Percentiles rank a stretch among this genome's conserved stretches.
These are phyloP conservation scores for Emydocephalus ijimae DNA, from an alignment of 2,113 vertebrate genomes.

Conservation along the genomic window DNA sequence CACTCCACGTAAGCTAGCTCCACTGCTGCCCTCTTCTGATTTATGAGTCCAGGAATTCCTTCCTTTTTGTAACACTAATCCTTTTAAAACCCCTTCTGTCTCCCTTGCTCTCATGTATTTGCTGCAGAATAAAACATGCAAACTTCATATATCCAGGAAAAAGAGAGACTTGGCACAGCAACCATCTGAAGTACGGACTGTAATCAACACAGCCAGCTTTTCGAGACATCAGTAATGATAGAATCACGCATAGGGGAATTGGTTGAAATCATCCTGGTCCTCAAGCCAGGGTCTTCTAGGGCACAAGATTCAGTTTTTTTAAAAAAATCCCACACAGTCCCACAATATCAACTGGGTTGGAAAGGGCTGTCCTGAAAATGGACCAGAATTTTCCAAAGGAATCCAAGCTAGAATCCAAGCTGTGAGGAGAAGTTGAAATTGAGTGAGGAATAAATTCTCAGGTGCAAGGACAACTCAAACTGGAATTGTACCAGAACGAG, in stretches of 20 bases:
- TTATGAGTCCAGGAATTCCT: slow-evolving; percentile 70
- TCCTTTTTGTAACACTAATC: slow-evolving; percentile 69
- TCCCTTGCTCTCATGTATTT: slow-evolving; percentile 35
- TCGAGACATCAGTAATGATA: slow-evolving; percentile 43
- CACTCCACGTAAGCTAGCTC: slow-evolving; percentile 69
- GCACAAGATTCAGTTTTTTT: neutral
- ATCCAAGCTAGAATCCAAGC: neutral
- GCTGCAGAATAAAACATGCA: slow-evolving; percentile 45
- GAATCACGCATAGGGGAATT: neutral
- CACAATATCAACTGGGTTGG: neutral
- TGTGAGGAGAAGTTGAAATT: neutral
- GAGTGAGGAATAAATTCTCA: neutral
- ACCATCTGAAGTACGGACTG: slow-evolving; percentile 50
- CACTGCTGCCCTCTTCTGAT: slow-evolving; percentile 68
- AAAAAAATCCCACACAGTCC: neutral
- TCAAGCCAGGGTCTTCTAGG: neutral
- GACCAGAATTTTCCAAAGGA: neutral
- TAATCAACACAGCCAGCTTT: slow-evolving; percentile 53
- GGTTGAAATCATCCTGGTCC: neutral
- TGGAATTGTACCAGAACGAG: neutral
- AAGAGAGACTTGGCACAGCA: slow-evolving; percentile 25
- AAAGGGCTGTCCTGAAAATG: neutral
- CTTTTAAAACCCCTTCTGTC: slow-evolving; percentile 59
- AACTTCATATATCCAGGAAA: slow-evolving; percentile 34
- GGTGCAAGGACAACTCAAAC: neutral